Base-by-base conservation (phyloP, 2,888 invertebrate genomes). In the Myathropa florea region DNA sequence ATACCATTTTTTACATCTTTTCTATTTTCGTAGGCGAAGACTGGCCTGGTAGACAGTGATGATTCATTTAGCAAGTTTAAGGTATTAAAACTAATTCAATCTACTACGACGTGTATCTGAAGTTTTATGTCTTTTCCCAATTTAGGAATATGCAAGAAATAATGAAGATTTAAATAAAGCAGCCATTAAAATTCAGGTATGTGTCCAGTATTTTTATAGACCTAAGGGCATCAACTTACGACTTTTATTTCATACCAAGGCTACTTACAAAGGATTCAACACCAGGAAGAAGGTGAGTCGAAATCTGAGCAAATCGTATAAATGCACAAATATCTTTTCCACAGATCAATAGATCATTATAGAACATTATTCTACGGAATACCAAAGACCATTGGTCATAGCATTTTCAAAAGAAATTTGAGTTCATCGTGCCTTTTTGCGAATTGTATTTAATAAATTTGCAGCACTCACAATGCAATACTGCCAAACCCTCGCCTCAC, bases 141-240 rank as follows among this genome's bases (percentile, higher is more conserved):
- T 12, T 3, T 18, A 73, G 73, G n/a, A 23, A 63, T 57, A 36
- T 21, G 53, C 53, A 53, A 28, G 10, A 30, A 63, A 63, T 7
- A 46, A 46, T 18, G 46, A 46, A 46, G 46, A 46, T 46, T 2
- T 46, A 0, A 80, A 24, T 18, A 70, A 71, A 21, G 84, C 84
- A 39, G 84, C 82, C 10, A 14, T 77, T 28, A 82, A 67, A 23
- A 81, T 85, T 60, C 85, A 85, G 30, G 84, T 84, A 46, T 61
- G 39, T 21, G 10, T 7, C 7, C 6, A 33, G 4, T n/a, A n/a
- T 6, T 21, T 12, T 23, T 12, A 3, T 1, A 12, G 4, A 24
- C 14, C 3, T 6, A 12, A 14, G 12, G 12, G 14, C 24, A 7
- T 18, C 57, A 12, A 57, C 7, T 24, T 12, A 68, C n/a, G 14